These are phyloP conservation scores for Cremastinae sp. DNA, from an alignment of 2,888 invertebrate species.

Conservation along the genomic window DNA sequence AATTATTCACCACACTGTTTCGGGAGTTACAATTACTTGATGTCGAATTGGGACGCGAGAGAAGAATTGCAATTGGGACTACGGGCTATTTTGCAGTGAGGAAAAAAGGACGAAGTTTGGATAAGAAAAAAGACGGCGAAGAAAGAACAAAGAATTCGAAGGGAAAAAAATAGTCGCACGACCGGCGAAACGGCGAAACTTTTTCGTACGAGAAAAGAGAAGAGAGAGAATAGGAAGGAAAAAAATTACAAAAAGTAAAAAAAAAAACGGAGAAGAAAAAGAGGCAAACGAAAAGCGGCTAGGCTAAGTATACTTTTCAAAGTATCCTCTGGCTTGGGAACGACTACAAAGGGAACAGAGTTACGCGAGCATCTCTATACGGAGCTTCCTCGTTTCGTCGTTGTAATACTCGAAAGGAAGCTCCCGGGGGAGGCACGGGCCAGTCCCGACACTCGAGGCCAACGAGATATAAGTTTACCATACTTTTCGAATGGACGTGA, in stretches of 20 bases:
- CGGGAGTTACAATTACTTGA: not conserved
- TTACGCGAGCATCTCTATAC: not conserved
- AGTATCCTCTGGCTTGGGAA: slow-evolving; percentile 43
- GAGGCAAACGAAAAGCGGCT: slow-evolving; percentile 18
- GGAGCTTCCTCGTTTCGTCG: not conserved
- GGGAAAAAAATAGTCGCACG: slow-evolving; percentile 31
- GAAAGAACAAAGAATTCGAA: slow-evolving; percentile 17
- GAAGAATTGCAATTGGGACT: too few species aligned
- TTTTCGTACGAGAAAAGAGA: slow-evolving; percentile 19
- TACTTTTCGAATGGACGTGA: slow-evolving; percentile 49
- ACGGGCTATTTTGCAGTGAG: slow-evolving; percentile 8
- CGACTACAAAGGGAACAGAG: slow-evolving; percentile 32
- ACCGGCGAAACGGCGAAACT: slow-evolving; percentile 48
- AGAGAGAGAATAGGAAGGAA: too few species aligned
- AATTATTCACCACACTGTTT: too few species aligned
- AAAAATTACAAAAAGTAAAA: too few species aligned
- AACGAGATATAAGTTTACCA: slow-evolving; percentile 52
- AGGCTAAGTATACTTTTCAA: slow-evolving; percentile 56
- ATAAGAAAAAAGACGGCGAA: slow-evolving; percentile 6
- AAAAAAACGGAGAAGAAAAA: not conserved
- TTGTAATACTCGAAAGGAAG: slow-evolving; percentile 24
- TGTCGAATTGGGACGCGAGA: not conserved
- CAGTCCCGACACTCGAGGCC: slow-evolving; percentile 6
- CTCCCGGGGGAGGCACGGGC: slow-evolving; percentile 35
- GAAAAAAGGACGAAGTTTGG: slow-evolving; percentile 9